Base-by-base conservation (phyloP, 2,888 invertebrate species). In the Phaonia tiefii region DNA sequence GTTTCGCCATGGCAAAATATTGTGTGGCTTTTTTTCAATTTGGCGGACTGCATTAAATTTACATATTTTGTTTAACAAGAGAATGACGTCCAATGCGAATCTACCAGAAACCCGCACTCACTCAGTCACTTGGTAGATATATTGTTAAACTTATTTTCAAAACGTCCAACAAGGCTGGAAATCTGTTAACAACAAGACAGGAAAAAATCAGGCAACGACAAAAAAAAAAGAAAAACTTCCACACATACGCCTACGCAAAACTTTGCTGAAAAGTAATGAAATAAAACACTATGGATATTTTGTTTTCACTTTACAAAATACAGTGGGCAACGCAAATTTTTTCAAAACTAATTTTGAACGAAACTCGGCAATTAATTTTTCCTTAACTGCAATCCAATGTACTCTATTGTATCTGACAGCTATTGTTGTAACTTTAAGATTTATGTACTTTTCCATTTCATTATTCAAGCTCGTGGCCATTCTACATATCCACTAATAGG, bases 51-150 rank as follows among this genome's bases (percentile, higher is more conserved):
- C 63, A 72, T 78, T 81, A 81, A 78, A 81, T 81, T 81, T 81
- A 72, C 81, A 81, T 81, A 81, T 81, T 81, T 81, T 78, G 81
- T 69, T 63, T 78, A 78, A 81, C 81, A 78, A 75, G 77, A 81
- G 66, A 42, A 63, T 31, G 31, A 31, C 25, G 63, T 22, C 22
- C 22, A 54, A 54, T 22, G 54, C 3, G 17, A 54, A 51, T 8
- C 3, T 31, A 31, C 31, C 31, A 51, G 22, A 31, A 31, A 31
- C 31, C 8, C 31, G 31, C 31, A 31, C 8, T 31, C 31, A 31
- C 31, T 31, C 31, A 31, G 31, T 31, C 31, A 31, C 31, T 39
- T 51, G 25, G 70, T 65, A 80, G 25, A 73, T 79, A 60, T 78
- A 58, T 77, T 75, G 77, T 54, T 75, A 75, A 81, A 63, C 49